phyloP scores from a whole-genome alignment of 2,113 vertebrate genomes.

The Plecotus auritus region DNA sequence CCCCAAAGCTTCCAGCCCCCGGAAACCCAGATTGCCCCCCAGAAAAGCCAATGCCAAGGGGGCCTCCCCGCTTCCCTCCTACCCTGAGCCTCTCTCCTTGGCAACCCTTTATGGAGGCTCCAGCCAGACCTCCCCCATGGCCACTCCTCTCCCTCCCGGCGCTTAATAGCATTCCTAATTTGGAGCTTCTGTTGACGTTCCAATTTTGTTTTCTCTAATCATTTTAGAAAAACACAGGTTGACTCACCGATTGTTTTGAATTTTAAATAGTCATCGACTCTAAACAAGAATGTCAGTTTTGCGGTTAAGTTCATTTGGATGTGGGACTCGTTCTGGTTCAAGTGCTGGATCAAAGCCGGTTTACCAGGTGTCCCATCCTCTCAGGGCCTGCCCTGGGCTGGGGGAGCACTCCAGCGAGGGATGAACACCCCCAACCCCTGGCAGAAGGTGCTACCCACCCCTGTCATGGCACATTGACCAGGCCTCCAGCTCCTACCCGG shows the following conservation, averaged over 20 bases:
- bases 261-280: conserved; percentile 13
- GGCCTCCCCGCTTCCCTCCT: background rate
- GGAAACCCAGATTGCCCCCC: background rate
- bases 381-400: background rate
- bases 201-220: background rate
- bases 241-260: background rate
- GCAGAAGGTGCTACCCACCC: background rate
- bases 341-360: background rate
- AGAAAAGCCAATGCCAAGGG: background rate
- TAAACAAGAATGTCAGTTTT: background rate
- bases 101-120: background rate
- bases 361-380: background rate
- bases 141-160: background rate
- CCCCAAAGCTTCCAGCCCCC: background rate
- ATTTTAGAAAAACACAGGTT: conserved; percentile 40
- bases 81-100: background rate
- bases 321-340: background rate
- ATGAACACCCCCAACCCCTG: no score
- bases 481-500: background rate
- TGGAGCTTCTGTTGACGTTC: background rate
- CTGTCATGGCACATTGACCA: fast-evolving
- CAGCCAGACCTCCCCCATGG: background rate
- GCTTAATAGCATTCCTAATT: background rate
- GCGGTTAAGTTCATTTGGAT: background rate
- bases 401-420: background rate